Conservation (phyloP, 1,140 invertebrate species). For the Gonioctena quinquepunctata region DNA sequence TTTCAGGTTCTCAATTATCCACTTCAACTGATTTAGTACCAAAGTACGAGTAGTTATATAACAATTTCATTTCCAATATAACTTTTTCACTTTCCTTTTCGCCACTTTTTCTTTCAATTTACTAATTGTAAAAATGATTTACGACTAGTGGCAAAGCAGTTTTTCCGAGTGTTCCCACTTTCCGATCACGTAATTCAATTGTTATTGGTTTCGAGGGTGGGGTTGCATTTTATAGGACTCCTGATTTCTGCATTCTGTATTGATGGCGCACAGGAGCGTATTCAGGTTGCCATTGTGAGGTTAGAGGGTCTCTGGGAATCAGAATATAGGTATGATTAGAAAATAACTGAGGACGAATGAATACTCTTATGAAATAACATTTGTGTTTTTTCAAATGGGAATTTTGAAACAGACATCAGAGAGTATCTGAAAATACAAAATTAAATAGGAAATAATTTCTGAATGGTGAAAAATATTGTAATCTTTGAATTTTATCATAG, state of each 20-base stretch:
- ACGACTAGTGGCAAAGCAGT: constrained; percentile 11
- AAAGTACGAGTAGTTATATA: not conserved
- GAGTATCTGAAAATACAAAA: no score
- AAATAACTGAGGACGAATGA: no score
- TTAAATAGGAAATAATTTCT: no score
- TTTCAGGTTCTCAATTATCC: not conserved
- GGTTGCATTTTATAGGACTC: not conserved
- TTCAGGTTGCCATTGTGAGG: no score
- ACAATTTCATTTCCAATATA: constrained; percentile 9
- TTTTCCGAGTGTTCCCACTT: constrained; percentile 12
- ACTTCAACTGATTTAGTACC: not conserved
- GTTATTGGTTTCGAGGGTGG: constrained; percentile 31
- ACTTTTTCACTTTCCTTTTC: constrained; percentile 14
- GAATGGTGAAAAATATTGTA: no score
- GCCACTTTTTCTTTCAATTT: constrained; percentile 20
- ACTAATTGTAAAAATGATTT: constrained; percentile 38
- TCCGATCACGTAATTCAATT: constrained; percentile 33
- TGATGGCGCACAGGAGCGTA: no score
- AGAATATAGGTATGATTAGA: no score
- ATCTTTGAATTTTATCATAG: no score
- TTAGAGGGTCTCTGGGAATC: no score
- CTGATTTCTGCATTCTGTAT: not conserved
- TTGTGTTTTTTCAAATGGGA: no score
- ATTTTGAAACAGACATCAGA: no score
- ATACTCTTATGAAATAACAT: no score